Conservation (phyloP, 2,113 vertebrate genomes). For the Pygoscelis adeliae region DNA sequence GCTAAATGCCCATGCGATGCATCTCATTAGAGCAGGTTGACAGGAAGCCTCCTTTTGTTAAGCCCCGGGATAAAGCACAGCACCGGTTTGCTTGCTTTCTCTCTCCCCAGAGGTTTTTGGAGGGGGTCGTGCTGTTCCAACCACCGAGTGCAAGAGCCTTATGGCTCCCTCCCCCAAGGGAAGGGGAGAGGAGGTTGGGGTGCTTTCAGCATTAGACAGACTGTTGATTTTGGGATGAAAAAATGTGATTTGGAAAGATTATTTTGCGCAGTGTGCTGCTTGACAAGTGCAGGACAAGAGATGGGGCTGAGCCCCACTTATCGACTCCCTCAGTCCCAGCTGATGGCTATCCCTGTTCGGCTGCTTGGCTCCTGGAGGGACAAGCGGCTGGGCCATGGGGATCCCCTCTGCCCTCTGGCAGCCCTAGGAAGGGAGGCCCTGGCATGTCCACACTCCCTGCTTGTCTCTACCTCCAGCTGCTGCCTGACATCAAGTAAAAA, state of each 20-base stretch:
- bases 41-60: background rate
- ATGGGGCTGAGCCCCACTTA: background rate
- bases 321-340: background rate
- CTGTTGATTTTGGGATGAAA: background rate
- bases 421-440: no score
- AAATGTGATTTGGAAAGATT: background rate
- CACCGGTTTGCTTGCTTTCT: background rate
- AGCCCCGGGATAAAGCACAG: background rate
- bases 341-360: accelerated
- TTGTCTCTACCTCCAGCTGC: background rate
- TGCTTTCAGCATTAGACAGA: background rate
- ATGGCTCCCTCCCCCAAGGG: background rate
- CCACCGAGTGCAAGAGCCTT: background rate
- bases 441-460: background rate
- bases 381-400: accelerated
- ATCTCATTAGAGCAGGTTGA: background rate
- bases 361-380: background rate
- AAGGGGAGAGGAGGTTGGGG: background rate
- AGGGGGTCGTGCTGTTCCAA: background rate
- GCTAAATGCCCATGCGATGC: background rate
- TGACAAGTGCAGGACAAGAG: background rate
- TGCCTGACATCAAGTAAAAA: background rate
- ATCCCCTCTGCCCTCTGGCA: background rate
- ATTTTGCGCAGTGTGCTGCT: background rate
- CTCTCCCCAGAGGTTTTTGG: background rate